Base-by-base conservation (phyloP, 2,888 invertebrate genomes). In the Steinernema carpocapsae region DNA sequence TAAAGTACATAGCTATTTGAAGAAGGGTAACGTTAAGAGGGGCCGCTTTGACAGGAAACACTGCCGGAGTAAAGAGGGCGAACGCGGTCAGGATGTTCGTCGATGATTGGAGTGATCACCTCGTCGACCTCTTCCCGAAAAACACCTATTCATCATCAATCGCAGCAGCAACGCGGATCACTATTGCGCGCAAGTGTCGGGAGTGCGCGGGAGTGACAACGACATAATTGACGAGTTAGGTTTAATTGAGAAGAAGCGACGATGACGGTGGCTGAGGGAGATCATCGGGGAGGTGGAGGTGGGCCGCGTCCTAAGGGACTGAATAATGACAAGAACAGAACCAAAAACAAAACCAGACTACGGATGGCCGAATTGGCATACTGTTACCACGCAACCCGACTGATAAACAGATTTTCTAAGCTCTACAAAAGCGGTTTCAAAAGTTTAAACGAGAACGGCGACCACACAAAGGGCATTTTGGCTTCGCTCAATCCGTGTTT, bases 101-200 rank as follows among this genome's bases (percentile, higher is more conserved):
- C 14, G 64, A 26, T 64, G 64, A 64, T 64, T 14, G 64, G 52
- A 52, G 19, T 37, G 37, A 37, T 37, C 37, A 37, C 37, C 37
- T 3, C 4, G 4, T 6, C 64, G 64, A 64, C 64, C 64, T 64
- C 48, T 37, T 37, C 52, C 48, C 52, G 52, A 64, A 64, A 64
- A 64, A 64, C 64, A 64, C 64, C 64, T 64, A 64, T 64, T 64
- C 64, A 64, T 56, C 56, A 19, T 26, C 26, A 64, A 64, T 64
- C 64, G 64, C 48, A 19, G 37, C 37, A 48, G 48, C 48, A 48
- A 14, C 48, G 48, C 37, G 3, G 37, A 3, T 37, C 17, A 48
- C 48, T 48, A 48, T n/a, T 48, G 19, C 64, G 64, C 64, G 64
- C 64, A 64, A 64, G 64, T 64, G 64, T 64, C 64, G 64, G 32